These are phyloP conservation scores for Dendrolimus pini DNA, from an alignment of 2,888 invertebrate species.

Conservation along the genomic window DNA sequence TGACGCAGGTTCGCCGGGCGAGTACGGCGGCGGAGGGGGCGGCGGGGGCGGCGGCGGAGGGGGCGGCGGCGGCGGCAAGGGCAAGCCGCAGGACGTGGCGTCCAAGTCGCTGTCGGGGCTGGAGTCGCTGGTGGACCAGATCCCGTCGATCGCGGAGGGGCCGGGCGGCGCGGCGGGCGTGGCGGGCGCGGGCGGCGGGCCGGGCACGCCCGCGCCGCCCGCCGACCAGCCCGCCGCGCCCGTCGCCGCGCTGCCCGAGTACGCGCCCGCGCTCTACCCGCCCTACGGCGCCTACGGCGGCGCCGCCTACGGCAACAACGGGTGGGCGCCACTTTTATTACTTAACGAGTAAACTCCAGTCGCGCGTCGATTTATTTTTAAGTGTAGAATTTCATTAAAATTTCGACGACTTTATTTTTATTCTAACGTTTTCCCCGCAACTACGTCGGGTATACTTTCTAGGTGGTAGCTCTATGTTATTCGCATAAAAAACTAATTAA, in stretches of 20 bases:
- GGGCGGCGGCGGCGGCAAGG: conserved; percentile 48
- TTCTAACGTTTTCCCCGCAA: too few relatives aligned
- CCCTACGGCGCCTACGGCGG: conserved; percentile 54
- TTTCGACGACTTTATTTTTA: too few relatives aligned
- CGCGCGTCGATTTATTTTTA: too few relatives aligned
- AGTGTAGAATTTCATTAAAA: too few relatives aligned
- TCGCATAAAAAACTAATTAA: too few relatives aligned
- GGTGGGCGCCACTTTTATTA: conserved; percentile 28
- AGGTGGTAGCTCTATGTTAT: too few relatives aligned
- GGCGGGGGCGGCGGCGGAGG: conserved; percentile 25
- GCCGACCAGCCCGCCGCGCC: conserved; percentile 23
- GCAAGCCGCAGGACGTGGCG: conserved; percentile 83
- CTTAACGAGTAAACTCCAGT: too few relatives aligned
- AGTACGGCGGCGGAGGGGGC: conserved; percentile 40
- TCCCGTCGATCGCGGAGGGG: conserved; percentile 90
- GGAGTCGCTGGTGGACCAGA: conserved; percentile 93
- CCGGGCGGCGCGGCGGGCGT: conserved; percentile 39
- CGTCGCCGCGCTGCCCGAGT: conserved; percentile 38
- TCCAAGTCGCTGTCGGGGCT: conserved; percentile 91
- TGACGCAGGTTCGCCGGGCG: conserved; percentile 45
- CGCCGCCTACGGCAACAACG: conserved; percentile 52
- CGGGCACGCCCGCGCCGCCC: conserved; percentile 14
- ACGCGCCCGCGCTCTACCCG: conserved; percentile 48
- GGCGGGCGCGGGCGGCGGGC: conserved; percentile 19
- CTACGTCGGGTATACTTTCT: too few relatives aligned